Evolutionary conservation across 2,113 vertebrate genomes (phyloP).

Genomic region (Chloroceryle aenea): DNA sequence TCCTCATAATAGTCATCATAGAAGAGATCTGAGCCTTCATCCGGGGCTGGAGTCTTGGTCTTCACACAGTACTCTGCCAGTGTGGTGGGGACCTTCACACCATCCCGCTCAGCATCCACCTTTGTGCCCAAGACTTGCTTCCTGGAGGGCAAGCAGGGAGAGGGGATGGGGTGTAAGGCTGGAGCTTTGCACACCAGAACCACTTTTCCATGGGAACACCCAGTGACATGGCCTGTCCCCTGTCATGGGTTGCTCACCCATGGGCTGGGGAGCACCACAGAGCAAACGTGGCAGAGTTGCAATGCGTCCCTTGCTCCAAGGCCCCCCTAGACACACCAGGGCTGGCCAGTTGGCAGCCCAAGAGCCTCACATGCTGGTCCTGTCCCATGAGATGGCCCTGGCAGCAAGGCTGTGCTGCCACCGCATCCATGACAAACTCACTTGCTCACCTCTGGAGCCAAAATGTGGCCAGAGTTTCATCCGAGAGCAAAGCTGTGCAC

Average conservation of each 20-base stretch:
- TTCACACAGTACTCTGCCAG: conserved; percentile 95
- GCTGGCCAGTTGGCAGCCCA: neutral
- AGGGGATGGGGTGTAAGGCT: neutral
- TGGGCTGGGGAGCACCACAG: neutral
- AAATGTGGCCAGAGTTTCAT: too few species aligned
- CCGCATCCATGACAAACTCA: fast-evolving
- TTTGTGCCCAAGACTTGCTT: conserved; percentile 95
- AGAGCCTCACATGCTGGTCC: neutral
- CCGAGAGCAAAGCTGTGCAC: neutral
- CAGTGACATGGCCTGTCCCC: fast-evolving
- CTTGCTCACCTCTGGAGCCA: neutral
- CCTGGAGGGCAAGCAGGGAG: conserved; percentile 45
- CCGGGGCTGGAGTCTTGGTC: conserved; percentile 87
- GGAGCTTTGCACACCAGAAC: neutral
- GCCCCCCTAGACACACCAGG: neutral
- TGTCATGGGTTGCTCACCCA: fast-evolving
- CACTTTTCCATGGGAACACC: fast-evolving
- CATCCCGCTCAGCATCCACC: conserved; percentile 90
- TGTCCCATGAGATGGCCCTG: neutral
- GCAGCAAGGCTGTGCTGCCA: neutral
- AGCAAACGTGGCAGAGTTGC: fast-evolving
- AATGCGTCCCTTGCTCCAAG: fast-evolving
- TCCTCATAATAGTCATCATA: conserved; percentile 95
- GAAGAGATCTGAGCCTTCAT: conserved; percentile 92
- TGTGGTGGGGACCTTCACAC: conserved; percentile 92